phyloP scores from a whole-genome alignment of 1,140 invertebrate genomes.

The Gerris buenoi region DNA sequence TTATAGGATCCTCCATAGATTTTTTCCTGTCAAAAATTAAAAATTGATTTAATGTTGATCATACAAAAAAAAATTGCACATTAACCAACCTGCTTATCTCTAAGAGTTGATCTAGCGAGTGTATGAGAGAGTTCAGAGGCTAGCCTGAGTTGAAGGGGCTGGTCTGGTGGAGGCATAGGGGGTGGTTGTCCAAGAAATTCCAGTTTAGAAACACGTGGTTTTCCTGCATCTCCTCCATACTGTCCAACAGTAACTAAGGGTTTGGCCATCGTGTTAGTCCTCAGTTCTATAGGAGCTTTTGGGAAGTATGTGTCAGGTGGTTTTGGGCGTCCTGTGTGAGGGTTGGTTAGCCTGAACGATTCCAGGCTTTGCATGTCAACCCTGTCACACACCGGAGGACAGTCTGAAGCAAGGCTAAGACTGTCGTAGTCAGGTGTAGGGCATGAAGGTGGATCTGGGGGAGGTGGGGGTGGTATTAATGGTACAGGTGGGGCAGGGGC shows the following conservation, averaged over 20 bases:
- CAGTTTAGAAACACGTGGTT: not conserved
- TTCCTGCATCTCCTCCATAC: not conserved
- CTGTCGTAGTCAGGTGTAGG: slow-evolving; percentile 47
- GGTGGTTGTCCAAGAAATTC: not conserved
- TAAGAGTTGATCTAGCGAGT: not conserved
- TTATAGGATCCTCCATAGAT: too few relatives aligned
- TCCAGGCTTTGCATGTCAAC: slow-evolving; percentile 55
- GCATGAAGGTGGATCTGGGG: slow-evolving; percentile 33
- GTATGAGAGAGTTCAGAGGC: not conserved
- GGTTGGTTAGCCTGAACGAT: slow-evolving; percentile 49
- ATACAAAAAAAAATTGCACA: too few relatives aligned
- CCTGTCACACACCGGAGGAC: slow-evolving; percentile 27
- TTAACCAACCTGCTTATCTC: too few relatives aligned
- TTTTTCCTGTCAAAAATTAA: too few relatives aligned
- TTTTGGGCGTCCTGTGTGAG: slow-evolving; percentile 37
- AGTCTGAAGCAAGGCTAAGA: slow-evolving; percentile 23
- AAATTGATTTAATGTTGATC: too few relatives aligned
- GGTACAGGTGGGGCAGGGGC: slow-evolving; percentile 28
- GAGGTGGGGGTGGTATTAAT: slow-evolving; percentile 14
- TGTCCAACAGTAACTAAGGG: not conserved
- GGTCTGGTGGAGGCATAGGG: not conserved
- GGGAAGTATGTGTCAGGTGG: slow-evolving; percentile 49
- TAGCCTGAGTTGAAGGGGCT: not conserved
- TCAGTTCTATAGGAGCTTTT: slow-evolving; percentile 10
- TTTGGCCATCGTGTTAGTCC: not conserved